Conservation (phyloP, 2,888 invertebrate genomes). For the Hetaerina titia region DNA sequence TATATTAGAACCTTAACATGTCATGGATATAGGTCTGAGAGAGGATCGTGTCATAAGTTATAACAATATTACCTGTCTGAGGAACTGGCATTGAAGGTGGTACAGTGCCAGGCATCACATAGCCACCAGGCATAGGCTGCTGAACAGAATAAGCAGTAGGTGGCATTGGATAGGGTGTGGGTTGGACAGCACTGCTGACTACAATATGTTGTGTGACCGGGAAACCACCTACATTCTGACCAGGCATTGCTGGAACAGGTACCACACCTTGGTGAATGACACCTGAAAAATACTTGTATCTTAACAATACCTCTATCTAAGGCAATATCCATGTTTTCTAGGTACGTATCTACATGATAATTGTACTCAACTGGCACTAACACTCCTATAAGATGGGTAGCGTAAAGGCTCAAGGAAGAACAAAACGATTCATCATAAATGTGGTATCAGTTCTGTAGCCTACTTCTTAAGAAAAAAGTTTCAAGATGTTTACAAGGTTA, state of each 20-base stretch:
- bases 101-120: not conserved
- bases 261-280: not conserved
- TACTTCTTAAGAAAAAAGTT: too few species aligned
- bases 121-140: not conserved
- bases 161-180: not conserved
- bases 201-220: constrained; percentile 42
- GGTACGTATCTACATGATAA: too few species aligned
- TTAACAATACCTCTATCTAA: not conserved
- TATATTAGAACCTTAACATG: not conserved
- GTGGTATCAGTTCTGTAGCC: too few species aligned
- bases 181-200: not conserved
- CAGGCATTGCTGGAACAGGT: not conserved
- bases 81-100: not conserved
- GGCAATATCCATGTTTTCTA: too few species aligned
- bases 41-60: not conserved
- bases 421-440: too few species aligned
- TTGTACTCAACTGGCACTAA: too few species aligned
- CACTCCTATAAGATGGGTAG: too few species aligned
- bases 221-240: not conserved
- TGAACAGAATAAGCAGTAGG: not conserved
- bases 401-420: too few species aligned
- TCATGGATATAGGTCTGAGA: not conserved
- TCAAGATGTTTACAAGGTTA: too few species aligned
- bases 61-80: not conserved
- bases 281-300: not conserved